Base-by-base conservation (phyloP, 2,797 vertebrate species). In the Typhlichthys eigenmanni region DNA sequence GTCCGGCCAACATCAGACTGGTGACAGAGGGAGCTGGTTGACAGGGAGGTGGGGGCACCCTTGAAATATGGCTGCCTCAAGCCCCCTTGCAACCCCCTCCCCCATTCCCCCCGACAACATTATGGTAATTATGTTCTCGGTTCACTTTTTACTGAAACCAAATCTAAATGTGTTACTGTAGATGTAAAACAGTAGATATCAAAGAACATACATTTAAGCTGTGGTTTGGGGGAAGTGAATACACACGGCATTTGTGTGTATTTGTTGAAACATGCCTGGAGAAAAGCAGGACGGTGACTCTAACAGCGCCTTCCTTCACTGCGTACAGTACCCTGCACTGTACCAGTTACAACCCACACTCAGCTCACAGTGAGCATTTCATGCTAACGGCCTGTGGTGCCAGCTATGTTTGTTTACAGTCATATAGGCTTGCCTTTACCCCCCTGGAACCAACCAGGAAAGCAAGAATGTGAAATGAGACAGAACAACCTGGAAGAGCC, bases 21-120 rank as follows among this genome's bases (percentile, higher is more conserved):
- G 47, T 1, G 58, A 74, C 77, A 85, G 86, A 81, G 80, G 71
- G 68, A 60, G 55, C 47, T 78, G 79, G 83, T 76, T 72, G 85
- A 14, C 14, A 12, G 11, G 29, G 50, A 58, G 24, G 49, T 51
- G 75, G 80, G 79, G 81, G 81, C 79, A 81, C 67, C 74, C 83
- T 62, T 64, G 69, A 83, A 71, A 64, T 76, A 71, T 34, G 49
- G 47, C 62, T 57, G 51, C 24, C 64, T 49, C 34, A 57, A 71
- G 62, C 56, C 73, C 63, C 58, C 58, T 19, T 69, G 75, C 76
- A 47, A 47, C 74, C 13, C 47, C 73, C 72, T 78, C 65, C 54
- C 55, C 9, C 16, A 75, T 74, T 75, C 75, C 59, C 65, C 61
- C 59, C 55, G 9, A 47, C 46, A 9, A 47, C 7, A 3, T 47